These are phyloP conservation scores for Galerucella calmariensis DNA, from an alignment of 2,888 invertebrate species.

Conservation along the genomic window DNA sequence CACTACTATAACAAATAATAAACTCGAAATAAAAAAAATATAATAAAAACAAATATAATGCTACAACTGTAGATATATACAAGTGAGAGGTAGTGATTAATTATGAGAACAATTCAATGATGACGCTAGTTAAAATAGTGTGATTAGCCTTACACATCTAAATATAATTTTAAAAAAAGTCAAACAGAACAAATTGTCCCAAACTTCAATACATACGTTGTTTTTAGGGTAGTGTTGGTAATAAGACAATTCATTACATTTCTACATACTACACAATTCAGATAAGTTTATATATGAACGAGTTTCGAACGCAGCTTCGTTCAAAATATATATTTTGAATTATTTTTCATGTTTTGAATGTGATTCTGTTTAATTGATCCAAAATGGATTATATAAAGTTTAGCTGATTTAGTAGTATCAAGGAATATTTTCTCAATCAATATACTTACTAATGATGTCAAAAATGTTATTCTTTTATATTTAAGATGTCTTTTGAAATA, in stretches of 20 bases:
- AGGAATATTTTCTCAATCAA: too few relatives aligned
- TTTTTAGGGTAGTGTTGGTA: conserved; percentile 34
- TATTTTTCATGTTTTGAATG: too few relatives aligned
- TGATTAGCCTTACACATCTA: conserved; percentile 59
- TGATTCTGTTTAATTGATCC: too few relatives aligned
- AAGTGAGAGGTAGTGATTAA: conserved; percentile 56
- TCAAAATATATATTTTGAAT: too few relatives aligned
- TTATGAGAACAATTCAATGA: conserved; percentile 51
- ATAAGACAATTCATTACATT: background rate
- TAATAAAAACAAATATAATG: conserved; percentile 40
- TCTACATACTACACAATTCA: too few relatives aligned
- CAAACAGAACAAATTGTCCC: conserved; percentile 53
- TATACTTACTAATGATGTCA: too few relatives aligned
- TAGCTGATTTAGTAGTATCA: too few relatives aligned
- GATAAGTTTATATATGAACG: too few relatives aligned
- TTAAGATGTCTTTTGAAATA: too few relatives aligned
- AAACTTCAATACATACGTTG: conserved; percentile 57
- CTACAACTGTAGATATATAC: conserved; percentile 44
- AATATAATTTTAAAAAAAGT: conserved; percentile 56
- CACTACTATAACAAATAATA: conserved; percentile 41
- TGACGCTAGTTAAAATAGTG: conserved; percentile 48
- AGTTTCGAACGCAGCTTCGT: too few relatives aligned
- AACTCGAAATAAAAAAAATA: conserved; percentile 40
- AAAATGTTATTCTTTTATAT: too few relatives aligned
- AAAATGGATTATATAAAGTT: too few relatives aligned